Evolutionary conservation across 2,797 vertebrate species (phyloP).

Genomic region (Acestrorhynchus altus): DNA sequence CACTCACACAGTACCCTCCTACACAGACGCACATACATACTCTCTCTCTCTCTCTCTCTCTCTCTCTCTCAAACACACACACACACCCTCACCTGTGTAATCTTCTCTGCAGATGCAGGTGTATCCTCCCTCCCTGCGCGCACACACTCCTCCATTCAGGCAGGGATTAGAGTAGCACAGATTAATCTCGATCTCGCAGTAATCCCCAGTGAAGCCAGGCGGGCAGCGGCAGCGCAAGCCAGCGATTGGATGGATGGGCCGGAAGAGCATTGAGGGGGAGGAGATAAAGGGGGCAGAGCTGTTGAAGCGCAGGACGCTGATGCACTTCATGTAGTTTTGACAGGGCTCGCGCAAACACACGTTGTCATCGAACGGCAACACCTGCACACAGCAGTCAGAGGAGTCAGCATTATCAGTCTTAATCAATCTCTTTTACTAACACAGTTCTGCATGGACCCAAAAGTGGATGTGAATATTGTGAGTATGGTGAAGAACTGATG

Average conservation of each 20-base stretch:
- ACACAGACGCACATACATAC: conserved; percentile 24
- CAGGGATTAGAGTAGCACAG: conserved; percentile 98
- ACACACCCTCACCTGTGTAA: conserved; percentile 85
- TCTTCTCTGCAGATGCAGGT: conserved; percentile 92
- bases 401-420: too few species aligned
- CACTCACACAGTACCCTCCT: conserved; percentile 12
- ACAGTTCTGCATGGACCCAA: too few species aligned
- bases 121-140: conserved; percentile 91
- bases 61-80: conserved; percentile 29
- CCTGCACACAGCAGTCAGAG: conserved; percentile 65
- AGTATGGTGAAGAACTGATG: too few species aligned
- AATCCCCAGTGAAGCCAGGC: conserved; percentile 94
- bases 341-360: conserved; percentile 97
- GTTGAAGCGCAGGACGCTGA: conserved; percentile 96
- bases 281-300: conserved; percentile 96
- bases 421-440: too few species aligned
- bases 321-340: conserved; percentile 99
- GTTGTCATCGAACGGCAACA: conserved; percentile 97
- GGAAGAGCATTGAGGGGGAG: conserved; percentile 91
- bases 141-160: conserved; percentile 90
- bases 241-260: conserved; percentile 95
- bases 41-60: too few species aligned
- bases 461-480: too few species aligned
- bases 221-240: conserved; percentile 97
- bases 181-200: conserved; percentile 97